phyloP scores from a whole-genome alignment of 1,140 invertebrate genomes.

The Harpegnathos saltator region DNA sequence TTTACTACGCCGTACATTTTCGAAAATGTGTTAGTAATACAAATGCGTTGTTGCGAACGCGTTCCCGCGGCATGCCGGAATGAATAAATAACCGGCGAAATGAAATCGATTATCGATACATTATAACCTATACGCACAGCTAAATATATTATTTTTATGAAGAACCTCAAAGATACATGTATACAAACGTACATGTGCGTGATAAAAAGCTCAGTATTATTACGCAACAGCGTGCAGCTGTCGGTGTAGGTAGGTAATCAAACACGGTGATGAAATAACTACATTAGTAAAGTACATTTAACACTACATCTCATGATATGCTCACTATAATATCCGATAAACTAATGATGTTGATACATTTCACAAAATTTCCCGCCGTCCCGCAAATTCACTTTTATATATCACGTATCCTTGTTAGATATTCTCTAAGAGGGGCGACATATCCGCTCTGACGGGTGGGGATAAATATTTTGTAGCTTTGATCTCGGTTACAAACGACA shows the following conservation, averaged over 20 bases:
- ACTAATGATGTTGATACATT: slow-evolving; percentile 26
- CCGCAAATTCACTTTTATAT: slow-evolving; percentile 17
- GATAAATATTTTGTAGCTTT: slow-evolving; percentile 50
- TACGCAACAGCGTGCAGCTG: no score
- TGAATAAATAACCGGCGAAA: slow-evolving; percentile 2
- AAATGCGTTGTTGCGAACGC: not conserved
- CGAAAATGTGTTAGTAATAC: not conserved
- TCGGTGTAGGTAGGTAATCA: not conserved
- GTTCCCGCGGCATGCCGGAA: not conserved
- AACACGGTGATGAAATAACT: slow-evolving; percentile 6
- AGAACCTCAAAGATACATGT: not conserved
- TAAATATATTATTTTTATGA: not conserved
- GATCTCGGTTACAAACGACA: slow-evolving; percentile 55
- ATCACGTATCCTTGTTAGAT: slow-evolving; percentile 25
- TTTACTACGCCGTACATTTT: slow-evolving; percentile 1
- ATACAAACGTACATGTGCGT: not conserved
- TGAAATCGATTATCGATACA: not conserved
- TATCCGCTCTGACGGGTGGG: not conserved
- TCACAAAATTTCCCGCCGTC: not conserved
- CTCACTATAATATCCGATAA: slow-evolving; percentile 8
- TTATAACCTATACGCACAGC: not conserved
- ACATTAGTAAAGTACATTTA: no score
- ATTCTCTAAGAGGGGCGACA: slow-evolving; percentile 7
- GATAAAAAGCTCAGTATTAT: slow-evolving; percentile 4
- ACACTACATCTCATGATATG: not conserved